Base-by-base conservation (phyloP, 2,113 vertebrate genomes). In the Garra rufa region DNA sequence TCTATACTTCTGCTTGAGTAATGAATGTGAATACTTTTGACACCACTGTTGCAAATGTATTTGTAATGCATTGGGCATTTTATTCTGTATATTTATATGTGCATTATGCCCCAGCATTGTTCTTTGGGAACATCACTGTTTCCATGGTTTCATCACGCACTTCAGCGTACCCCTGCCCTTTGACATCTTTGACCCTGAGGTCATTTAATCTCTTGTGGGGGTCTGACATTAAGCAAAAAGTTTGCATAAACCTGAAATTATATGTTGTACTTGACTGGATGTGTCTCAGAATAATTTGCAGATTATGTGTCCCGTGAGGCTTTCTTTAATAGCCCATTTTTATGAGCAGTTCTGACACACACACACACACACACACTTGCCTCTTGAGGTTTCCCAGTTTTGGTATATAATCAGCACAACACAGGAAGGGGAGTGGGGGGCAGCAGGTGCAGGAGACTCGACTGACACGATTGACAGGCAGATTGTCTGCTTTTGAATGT, bases 381-480 rank as follows among this genome's bases (percentile, higher is more conserved):
- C 71, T 74, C 71, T 70, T 74, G 71, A 48, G 71, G 3, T 17
- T 44, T 48, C 71, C 43, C 43, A 26, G 59, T 78, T 28, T 55
- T n/a, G 77, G n/a, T n/a, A n/a, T 78, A 19, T 74, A 74, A 48
- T 74, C 11, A 48, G n/a, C 44, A 48, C 43, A 15, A 48, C 43
- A 28, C 6, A 13, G 48, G 46, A 34, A 21, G 48, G 73, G 15
- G 74, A 6, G 19, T 3, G 28, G 43, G 71, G 34, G 70, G 65
- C 38, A 79, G 77, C 83, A 79, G 83, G 65, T 82, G 77, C 57
- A 71, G 14, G 55, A 24, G 86, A 77, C 41, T 41, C 9, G 71
- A 19, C 77, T 59, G 48, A 19, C 65, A 84, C 41, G 82, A 84
- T 50, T 87, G 86, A 76, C 82, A 84, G 70, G 61, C 44, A 21